These are phyloP conservation scores for Agrypnus murinus DNA, from an alignment of 2,888 invertebrate genomes.

Conservation along the genomic window DNA sequence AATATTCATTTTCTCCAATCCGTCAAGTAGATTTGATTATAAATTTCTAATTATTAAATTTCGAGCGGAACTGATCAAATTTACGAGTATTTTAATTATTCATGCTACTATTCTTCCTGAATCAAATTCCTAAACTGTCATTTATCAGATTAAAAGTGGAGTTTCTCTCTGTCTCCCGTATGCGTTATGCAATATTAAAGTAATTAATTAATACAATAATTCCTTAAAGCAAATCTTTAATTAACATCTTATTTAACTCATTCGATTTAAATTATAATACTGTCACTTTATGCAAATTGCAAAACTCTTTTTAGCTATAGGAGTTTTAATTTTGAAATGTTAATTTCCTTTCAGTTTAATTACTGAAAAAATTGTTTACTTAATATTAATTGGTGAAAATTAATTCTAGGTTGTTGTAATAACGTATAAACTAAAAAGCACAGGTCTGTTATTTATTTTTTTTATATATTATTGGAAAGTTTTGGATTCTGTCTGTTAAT, in stretches of 20 bases:
- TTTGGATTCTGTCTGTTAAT: too few relatives aligned
- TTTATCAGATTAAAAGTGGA: background rate
- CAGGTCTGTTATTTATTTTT: too few relatives aligned
- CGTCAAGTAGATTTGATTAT: background rate
- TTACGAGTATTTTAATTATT: conserved; percentile 8
- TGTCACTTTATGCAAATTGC: background rate
- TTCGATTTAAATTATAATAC: background rate
- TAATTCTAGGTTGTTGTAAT: too few relatives aligned
- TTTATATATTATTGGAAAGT: too few relatives aligned
- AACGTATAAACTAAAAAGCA: too few relatives aligned
- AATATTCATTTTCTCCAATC: too few relatives aligned
- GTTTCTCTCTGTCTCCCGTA: background rate
- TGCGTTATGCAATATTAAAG: conserved; percentile 6
- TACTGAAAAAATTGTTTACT: too few relatives aligned
- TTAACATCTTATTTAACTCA: conserved; percentile 6
- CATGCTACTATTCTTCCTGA: background rate
- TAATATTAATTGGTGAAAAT: too few relatives aligned
- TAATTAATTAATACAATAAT: conserved; percentile 13
- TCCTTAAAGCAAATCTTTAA: background rate
- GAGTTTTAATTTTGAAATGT: too few relatives aligned
- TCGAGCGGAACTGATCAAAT: background rate
- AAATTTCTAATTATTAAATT: background rate
- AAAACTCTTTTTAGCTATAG: background rate
- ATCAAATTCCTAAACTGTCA: background rate
- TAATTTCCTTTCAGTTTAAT: too few relatives aligned